Percentiles rank a stretch among this genome's conserved stretches.
Conservation (phyloP, 2,113 vertebrate genomes). For the Plotosus lineatus region DNA sequence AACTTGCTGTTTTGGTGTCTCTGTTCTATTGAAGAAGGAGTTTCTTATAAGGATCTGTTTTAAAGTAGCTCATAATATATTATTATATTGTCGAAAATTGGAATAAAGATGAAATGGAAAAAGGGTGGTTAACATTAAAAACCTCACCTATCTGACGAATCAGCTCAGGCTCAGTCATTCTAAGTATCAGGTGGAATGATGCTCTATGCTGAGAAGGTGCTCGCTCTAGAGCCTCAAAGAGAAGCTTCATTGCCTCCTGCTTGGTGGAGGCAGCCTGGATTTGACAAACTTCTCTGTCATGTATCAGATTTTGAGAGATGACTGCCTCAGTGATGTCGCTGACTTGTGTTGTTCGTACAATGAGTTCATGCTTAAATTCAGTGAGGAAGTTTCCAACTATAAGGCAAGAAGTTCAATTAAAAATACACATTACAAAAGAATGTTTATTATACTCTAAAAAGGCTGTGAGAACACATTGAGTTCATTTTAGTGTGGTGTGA, state of each 20-base stretch:
- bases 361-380: constrained; percentile 59
- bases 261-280: constrained; percentile 40
- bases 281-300: constrained; percentile 32
- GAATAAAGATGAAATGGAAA: not conserved
- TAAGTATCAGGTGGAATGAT: constrained; percentile 56
- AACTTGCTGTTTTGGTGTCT: constrained; percentile 49
- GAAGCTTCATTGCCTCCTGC: constrained; percentile 52
- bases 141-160: constrained; percentile 56
- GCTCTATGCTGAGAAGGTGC: constrained; percentile 46
- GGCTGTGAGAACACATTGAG: not conserved
- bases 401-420: constrained; percentile 7
- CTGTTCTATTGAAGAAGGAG: constrained; percentile 54
- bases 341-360: constrained; percentile 33
- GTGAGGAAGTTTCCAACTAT: constrained; percentile 57
- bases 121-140: not conserved
- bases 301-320: constrained; percentile 53
- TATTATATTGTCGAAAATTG: not conserved
- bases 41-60: constrained; percentile 15
- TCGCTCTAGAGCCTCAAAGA: constrained; percentile 56
- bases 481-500: not conserved
- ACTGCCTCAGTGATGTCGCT: constrained; percentile 51
- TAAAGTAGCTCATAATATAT: not conserved
- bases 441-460: not conserved
- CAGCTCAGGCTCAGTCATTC: constrained; percentile 52
- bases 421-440: not conserved